A percentile compares a stretch with the other conserved stretches of the same genome.
Conservation (phyloP, 2,888 invertebrate genomes). For the Xestia sexstrigata region DNA sequence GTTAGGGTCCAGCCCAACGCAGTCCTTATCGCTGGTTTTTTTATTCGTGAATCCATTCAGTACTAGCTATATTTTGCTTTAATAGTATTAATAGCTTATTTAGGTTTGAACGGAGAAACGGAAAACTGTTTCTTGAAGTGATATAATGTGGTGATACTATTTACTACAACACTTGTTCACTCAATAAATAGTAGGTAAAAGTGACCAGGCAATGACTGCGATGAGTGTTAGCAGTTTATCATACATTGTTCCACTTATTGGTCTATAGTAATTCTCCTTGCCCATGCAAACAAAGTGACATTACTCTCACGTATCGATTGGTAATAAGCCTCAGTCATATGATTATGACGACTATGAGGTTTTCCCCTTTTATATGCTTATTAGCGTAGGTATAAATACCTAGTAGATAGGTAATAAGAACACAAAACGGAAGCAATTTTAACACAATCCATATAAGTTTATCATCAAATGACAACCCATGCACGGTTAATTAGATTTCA, state of each 20-base stretch:
- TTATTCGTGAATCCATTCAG: not conserved
- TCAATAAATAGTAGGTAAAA: conserved; percentile 3
- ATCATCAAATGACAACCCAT: conserved; percentile 2
- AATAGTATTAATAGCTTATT: too few species aligned
- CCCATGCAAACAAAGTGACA: not conserved
- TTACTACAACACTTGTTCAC: not conserved
- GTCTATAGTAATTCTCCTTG: not conserved
- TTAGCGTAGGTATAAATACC: conserved; percentile 9
- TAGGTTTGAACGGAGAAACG: not conserved
- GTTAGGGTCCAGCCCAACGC: not conserved
- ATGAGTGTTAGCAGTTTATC: conserved; percentile 5
- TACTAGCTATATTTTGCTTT: not conserved
- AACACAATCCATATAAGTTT: conserved; percentile 7
- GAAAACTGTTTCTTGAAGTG: not conserved
- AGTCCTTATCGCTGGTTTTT: not conserved
- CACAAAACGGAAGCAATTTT: not conserved
- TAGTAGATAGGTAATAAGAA: not conserved
- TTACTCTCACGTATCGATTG: not conserved
- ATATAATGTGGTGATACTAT: not conserved
- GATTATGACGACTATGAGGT: conserved; percentile 5
- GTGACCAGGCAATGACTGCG: not conserved
- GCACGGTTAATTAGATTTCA: not conserved
- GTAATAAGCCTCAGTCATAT: not conserved
- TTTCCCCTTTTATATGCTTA: conserved; percentile 4
- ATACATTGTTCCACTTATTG: not conserved